A percentile compares a stretch with the other conserved stretches of the same genome.
These are phyloP conservation scores for Graphium colonna DNA, from an alignment of 2,888 invertebrate species.

Conservation along the genomic window DNA sequence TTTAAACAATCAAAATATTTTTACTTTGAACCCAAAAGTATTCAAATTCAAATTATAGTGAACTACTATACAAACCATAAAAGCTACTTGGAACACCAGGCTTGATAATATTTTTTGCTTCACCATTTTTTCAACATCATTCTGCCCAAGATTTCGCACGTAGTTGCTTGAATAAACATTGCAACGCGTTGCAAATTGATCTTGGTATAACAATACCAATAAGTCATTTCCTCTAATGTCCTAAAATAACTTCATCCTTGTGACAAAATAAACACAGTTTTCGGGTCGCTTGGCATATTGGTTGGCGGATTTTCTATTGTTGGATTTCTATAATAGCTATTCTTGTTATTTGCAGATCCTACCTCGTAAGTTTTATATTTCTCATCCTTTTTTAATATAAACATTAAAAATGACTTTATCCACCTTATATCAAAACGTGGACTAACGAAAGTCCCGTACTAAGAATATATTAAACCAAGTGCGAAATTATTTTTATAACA, in stretches of 20 bases:
- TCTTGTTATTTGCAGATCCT: too few species aligned
- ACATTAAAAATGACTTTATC: too few species aligned
- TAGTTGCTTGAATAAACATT: constrained; percentile 57
- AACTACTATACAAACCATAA: too few species aligned
- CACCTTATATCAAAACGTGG: too few species aligned
- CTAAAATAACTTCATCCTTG: constrained; percentile 27
- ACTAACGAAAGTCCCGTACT: too few species aligned
- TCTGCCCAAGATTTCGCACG: constrained; percentile 52
- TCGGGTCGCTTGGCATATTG: not conserved
- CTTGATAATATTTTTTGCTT: not conserved
- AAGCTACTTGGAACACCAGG: too few species aligned
- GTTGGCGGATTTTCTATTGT: not conserved
- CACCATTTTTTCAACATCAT: constrained; percentile 22
- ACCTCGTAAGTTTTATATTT: too few species aligned
- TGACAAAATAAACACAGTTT: constrained; percentile 12
- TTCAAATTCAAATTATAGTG: too few species aligned
- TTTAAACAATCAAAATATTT: not conserved
- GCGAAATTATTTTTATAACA: too few species aligned
- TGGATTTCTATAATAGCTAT: not conserved
- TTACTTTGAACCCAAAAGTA: not conserved
- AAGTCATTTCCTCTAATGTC: constrained; percentile 25
- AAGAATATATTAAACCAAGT: too few species aligned
- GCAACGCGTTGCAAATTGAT: constrained; percentile 50
- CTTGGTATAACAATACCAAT: constrained; percentile 39
- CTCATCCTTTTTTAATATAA: too few species aligned